phyloP scores from a whole-genome alignment of 2,113 vertebrate species.

The Castor canadensis region DNA sequence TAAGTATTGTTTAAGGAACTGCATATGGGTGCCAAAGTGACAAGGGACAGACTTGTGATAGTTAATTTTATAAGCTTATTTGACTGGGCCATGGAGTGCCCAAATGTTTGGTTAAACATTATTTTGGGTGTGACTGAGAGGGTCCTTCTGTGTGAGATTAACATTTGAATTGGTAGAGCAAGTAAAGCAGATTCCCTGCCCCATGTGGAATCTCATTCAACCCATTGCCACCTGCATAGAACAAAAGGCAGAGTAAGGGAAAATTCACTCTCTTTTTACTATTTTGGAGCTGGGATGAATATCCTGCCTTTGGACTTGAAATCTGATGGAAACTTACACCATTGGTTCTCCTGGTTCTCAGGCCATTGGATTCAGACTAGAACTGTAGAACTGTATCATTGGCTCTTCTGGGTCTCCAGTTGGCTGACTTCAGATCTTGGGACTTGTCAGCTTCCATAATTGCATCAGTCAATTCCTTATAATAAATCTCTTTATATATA shows the following conservation, averaged over 20 bases:
- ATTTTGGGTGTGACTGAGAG: background rate
- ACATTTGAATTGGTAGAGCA: too few species aligned
- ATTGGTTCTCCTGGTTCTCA: background rate
- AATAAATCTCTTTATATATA: too few species aligned
- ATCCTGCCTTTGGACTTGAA: background rate
- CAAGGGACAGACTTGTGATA: background rate
- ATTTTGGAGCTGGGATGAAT: background rate
- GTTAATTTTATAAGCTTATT: background rate
- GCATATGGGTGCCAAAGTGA: background rate
- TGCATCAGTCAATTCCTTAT: slow-evolving; percentile 14
- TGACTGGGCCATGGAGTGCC: background rate
- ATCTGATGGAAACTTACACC: background rate
- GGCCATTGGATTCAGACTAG: too few species aligned
- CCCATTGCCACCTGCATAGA: background rate
- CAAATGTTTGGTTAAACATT: background rate
- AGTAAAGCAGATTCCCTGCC: background rate
- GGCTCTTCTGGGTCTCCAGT: too few species aligned
- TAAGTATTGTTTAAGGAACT: background rate
- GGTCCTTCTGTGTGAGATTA: background rate
- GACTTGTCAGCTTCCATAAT: background rate
- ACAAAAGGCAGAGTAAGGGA: background rate
- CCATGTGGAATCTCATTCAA: background rate
- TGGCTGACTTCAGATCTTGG: background rate
- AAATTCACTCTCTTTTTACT: background rate
- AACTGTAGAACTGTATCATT: too few species aligned